These are phyloP conservation scores for Athene noctua DNA, from an alignment of 2,113 vertebrate species.

Conservation along the genomic window DNA sequence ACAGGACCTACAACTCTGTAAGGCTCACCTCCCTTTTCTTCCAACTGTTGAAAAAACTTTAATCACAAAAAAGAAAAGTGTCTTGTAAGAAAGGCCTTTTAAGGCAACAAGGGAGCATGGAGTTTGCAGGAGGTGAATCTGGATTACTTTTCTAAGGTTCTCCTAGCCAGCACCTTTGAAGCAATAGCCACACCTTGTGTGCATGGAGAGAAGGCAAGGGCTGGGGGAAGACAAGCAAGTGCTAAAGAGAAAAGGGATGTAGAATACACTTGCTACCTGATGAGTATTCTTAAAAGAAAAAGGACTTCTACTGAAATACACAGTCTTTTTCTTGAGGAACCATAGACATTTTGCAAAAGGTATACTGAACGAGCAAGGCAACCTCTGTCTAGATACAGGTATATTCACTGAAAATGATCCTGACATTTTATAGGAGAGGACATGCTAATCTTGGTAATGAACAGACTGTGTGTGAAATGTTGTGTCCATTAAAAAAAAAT, in stretches of 20 bases:
- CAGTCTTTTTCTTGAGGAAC: neutral
- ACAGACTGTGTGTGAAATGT: neutral
- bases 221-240: neutral
- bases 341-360: neutral
- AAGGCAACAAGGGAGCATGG: neutral
- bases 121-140: neutral
- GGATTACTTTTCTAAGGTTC: neutral
- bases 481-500: conserved; percentile 23
- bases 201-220: neutral
- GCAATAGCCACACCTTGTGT: neutral
- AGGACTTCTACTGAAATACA: neutral
- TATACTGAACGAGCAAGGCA: neutral
- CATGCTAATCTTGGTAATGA: neutral
- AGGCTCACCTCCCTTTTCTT: neutral
- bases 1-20: neutral
- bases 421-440: neutral
- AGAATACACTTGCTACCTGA: neutral
- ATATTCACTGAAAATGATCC: neutral
- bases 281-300: neutral
- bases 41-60: neutral
- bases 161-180: neutral
- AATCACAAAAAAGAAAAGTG: neutral
- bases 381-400: neutral
- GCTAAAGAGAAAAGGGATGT: neutral
- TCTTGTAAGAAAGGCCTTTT: neutral